Conservation (phyloP, 2,113 vertebrate genomes). For the Percopsis transmontana region DNA sequence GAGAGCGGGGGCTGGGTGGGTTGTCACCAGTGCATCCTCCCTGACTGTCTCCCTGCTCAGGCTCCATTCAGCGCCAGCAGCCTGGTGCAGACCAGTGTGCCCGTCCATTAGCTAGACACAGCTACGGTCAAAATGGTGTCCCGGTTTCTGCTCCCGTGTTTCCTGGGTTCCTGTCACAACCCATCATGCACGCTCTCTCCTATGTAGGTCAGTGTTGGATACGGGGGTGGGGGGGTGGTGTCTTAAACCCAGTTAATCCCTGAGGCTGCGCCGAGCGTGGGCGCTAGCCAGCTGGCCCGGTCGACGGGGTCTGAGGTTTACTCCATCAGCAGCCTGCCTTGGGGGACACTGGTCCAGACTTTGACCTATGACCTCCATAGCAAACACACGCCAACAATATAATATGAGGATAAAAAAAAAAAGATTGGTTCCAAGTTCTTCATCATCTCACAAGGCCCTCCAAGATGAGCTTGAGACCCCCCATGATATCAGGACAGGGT, state of each 20-base stretch:
- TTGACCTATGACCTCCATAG: too few species aligned
- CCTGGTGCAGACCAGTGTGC: conserved; percentile 41
- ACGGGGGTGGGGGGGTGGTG: conserved; percentile 36
- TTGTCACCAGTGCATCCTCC: conserved; percentile 55
- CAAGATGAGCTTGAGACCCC: too few species aligned
- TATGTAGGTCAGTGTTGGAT: conserved; percentile 59
- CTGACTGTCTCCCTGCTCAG: conserved; percentile 48
- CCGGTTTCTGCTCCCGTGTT: not conserved
- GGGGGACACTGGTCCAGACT: too few species aligned
- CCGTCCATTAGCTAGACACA: not conserved
- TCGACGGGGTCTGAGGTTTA: conserved; percentile 74
- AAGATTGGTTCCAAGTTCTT: too few species aligned
- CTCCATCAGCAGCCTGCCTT: conserved; percentile 23
- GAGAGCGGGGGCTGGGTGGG: conserved; percentile 63
- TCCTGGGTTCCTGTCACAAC: conserved; percentile 40
- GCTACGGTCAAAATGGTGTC: too few species aligned
- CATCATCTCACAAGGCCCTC: too few species aligned
- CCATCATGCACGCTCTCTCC: conserved; percentile 5
- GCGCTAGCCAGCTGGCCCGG: conserved; percentile 36
- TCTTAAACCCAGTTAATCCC: conserved; percentile 72
- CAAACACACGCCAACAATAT: not conserved
- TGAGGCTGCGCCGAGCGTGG: conserved; percentile 38
- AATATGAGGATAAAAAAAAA: too few species aligned
- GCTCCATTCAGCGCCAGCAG: conserved; percentile 73
- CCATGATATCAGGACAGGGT: too few species aligned